Evolutionary conservation across 2,888 invertebrate genomes (phyloP), one percentile per base, ranked within the genome.

Genomic region (Cryptocephalus primarius): DNA sequence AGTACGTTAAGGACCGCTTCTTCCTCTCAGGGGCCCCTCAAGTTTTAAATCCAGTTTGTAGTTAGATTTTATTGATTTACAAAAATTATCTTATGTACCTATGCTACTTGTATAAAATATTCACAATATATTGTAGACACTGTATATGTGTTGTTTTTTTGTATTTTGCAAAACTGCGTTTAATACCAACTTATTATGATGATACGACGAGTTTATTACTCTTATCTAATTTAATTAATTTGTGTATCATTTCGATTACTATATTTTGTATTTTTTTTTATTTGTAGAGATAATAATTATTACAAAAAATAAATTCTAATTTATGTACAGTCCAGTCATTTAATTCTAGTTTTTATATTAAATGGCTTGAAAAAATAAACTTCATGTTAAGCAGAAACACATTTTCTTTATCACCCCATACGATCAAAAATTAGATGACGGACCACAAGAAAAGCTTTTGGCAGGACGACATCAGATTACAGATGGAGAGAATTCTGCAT

Each of bases 141-240:
- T 68, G 69, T 70, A 69, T 68, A 69, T 69, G 68, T 70, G 70
- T 69, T 69, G 68, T 70, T 70, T 68, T 69, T 62, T 69, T 69
- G 67, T 70, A 68, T 68, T 66, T 43, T 66, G 67, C 67, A 62
- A 60, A 64, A 63, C 63, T 64, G 63, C 65, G 49, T 59, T 58
- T 67, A 65, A 67, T 67, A 69, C 68, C 68, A 66, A 36, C 12
- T n/a, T n/a, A 34, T 34, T 34, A 34, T n/a, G 22, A 22, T 22
- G 22, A 22, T 22, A 22, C 22, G 6, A 22, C 6, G 22, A 22
- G 22, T 22, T 22, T 22, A 22, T 22, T 22, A 22, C 22, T 22
- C 22, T 22, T 22, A 22, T 22, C 22, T 22, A 6, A 22, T 22
- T 22, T 22, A 22, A 22, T 57, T 55, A 52, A 54, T 54, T 57